These are phyloP conservation scores for Gastracanthus pulcherrimus DNA, from an alignment of 2,888 invertebrate genomes.

Conservation along the genomic window DNA sequence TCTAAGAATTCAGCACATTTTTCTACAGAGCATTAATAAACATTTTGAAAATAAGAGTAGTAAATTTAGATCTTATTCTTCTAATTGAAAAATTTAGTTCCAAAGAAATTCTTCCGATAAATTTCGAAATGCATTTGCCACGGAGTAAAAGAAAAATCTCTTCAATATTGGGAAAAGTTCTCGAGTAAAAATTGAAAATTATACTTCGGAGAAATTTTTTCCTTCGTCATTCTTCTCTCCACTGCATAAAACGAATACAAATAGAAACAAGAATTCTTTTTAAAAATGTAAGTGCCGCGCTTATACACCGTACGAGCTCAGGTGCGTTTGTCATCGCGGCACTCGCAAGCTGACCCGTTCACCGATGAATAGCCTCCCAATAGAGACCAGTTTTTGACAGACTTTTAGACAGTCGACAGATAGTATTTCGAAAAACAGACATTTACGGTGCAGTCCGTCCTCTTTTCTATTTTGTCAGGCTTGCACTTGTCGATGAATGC, in stretches of 20 bases:
- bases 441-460: neutral
- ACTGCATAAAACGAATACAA: neutral
- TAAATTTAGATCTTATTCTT: neutral
- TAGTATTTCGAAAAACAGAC: neutral
- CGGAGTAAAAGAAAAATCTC: neutral
- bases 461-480: neutral
- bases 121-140: neutral
- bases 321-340: neutral
- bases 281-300: neutral
- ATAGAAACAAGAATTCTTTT: neutral
- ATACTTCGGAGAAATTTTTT: neutral
- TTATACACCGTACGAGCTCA: no score
- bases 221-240: neutral
- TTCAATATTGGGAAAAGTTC: neutral
- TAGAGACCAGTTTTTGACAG: neutral
- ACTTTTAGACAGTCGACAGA: neutral
- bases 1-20: neutral
- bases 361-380: neutral
- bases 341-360: neutral
- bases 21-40: neutral
- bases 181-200: neutral
- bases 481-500: neutral
- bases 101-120: neutral
- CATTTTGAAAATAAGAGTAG: neutral
- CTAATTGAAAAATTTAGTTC: neutral